Conservation (phyloP, 2,797 vertebrate species). For the Melanotaenia pygmaea region DNA sequence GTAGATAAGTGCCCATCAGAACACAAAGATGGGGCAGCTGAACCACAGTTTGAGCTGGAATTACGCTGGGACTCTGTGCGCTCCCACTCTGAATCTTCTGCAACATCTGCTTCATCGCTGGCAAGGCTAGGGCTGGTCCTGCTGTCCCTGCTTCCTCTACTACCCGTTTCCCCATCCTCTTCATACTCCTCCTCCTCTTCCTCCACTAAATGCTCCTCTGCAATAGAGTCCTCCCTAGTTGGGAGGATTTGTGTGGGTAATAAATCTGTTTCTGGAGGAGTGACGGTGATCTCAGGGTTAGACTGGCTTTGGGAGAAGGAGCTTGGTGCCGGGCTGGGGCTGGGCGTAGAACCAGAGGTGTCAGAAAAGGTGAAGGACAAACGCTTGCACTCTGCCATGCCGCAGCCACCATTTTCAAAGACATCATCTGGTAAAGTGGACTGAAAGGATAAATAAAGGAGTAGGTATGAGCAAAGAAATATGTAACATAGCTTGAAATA, state of each 20-base stretch:
- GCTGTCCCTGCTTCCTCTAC: slow-evolving; percentile 67
- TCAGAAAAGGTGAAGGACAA: slow-evolving; percentile 91
- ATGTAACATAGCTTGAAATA: not conserved
- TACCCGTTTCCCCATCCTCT: slow-evolving; percentile 72
- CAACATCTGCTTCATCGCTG: slow-evolving; percentile 75
- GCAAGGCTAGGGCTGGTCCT: slow-evolving; percentile 72
- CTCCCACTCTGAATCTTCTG: slow-evolving; percentile 81
- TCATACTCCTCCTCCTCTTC: slow-evolving; percentile 67
- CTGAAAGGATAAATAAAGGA: slow-evolving; percentile 71
- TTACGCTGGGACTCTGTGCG: slow-evolving; percentile 74
- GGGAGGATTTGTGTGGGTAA: slow-evolving; percentile 67
- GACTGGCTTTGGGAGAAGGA: slow-evolving; percentile 79
- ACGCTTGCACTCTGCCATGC: slow-evolving; percentile 86
- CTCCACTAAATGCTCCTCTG: slow-evolving; percentile 74
- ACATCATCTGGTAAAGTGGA: slow-evolving; percentile 91
- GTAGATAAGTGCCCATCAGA: slow-evolving; percentile 73
- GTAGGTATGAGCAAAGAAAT: not conserved
- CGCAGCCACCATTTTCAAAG: slow-evolving; percentile 87
- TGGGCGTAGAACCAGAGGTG: slow-evolving; percentile 75
- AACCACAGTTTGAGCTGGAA: slow-evolving; percentile 67
- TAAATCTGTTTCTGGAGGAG: slow-evolving; percentile 81
- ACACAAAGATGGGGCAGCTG: slow-evolving; percentile 64
- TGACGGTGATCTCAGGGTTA: slow-evolving; percentile 89
- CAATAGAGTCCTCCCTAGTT: slow-evolving; percentile 67
- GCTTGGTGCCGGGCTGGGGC: slow-evolving; percentile 73